Evolutionary conservation across 2,888 invertebrate genomes (phyloP).

Genomic region (Ferdinandea cuprea): DNA sequence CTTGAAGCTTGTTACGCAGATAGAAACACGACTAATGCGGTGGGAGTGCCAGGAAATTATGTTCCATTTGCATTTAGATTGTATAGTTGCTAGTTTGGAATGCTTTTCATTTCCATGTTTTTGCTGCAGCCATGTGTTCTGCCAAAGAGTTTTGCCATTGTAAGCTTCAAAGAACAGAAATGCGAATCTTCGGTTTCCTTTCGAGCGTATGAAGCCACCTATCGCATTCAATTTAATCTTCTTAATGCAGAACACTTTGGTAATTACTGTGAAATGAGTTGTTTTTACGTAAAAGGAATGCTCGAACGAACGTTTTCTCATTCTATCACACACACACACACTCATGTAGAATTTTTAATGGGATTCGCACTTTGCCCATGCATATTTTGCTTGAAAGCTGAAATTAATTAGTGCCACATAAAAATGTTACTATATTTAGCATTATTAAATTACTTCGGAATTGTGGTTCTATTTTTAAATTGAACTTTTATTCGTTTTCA

Average conservation of each 20-base stretch:
- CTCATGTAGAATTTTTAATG: too few species aligned
- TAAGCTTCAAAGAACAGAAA: not conserved
- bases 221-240: slow-evolving; percentile 49
- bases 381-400: too few species aligned
- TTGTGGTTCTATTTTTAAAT: too few species aligned
- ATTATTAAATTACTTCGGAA: too few species aligned
- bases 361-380: too few species aligned
- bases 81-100: slow-evolving; percentile 25
- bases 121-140: not conserved
- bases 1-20: slow-evolving; percentile 84
- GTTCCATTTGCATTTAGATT: slow-evolving; percentile 72
- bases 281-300: too few species aligned
- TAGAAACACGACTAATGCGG: slow-evolving; percentile 67
- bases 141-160: not conserved
- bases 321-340: too few species aligned
- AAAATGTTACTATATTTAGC: too few species aligned
- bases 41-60: slow-evolving; percentile 69
- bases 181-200: slow-evolving; percentile 9
- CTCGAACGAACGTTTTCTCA: too few species aligned
- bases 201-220: slow-evolving; percentile 24
- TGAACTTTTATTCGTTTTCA: too few species aligned
- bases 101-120: not conserved
- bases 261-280: slow-evolving; percentile 53
- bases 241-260: slow-evolving; percentile 66
- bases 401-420: too few species aligned